A percentile compares a stretch with the other conserved stretches of the same genome.
Conservation (phyloP, 2,113 vertebrate genomes). For the Fregata magnificens region DNA sequence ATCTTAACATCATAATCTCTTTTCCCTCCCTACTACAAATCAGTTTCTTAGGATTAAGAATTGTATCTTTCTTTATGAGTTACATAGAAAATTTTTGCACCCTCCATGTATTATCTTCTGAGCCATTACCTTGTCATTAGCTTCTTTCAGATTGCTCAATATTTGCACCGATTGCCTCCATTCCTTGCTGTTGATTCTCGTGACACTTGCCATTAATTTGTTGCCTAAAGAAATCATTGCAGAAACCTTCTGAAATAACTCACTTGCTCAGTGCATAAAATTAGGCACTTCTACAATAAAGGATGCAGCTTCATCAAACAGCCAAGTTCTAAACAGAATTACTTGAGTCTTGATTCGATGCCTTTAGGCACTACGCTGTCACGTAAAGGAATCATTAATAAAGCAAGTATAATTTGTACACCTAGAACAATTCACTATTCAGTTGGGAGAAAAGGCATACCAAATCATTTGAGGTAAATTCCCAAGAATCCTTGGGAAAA, state of each 20-base stretch:
- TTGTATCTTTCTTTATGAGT: not conserved
- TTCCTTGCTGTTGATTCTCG: constrained; percentile 6
- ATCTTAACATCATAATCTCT: not conserved
- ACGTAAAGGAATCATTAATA: constrained; percentile 4
- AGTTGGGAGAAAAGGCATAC: not conserved
- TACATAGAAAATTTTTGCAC: not conserved
- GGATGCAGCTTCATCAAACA: constrained; percentile 1
- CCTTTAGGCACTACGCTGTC: not conserved
- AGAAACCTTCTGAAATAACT: constrained; percentile 22
- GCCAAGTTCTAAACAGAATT: not conserved
- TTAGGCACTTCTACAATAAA: constrained; percentile 2
- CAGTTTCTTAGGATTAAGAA: not conserved
- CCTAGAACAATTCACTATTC: constrained; percentile 7
- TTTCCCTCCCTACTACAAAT: not conserved
- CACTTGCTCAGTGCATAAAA: constrained; percentile 6
- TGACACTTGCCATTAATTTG: constrained; percentile 35
- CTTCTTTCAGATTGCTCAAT: not conserved
- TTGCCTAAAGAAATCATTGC: constrained; percentile 38
- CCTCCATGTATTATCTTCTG: not conserved
- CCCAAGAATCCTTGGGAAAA: not conserved
- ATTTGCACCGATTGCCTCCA: not conserved
- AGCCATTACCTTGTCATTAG: not conserved
- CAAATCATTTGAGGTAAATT: not conserved
- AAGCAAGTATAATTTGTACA: constrained; percentile 27
- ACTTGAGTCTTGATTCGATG: not conserved